Base-by-base conservation (phyloP, 1,140 invertebrate genomes). In the Leptonema lineaticorne region DNA sequence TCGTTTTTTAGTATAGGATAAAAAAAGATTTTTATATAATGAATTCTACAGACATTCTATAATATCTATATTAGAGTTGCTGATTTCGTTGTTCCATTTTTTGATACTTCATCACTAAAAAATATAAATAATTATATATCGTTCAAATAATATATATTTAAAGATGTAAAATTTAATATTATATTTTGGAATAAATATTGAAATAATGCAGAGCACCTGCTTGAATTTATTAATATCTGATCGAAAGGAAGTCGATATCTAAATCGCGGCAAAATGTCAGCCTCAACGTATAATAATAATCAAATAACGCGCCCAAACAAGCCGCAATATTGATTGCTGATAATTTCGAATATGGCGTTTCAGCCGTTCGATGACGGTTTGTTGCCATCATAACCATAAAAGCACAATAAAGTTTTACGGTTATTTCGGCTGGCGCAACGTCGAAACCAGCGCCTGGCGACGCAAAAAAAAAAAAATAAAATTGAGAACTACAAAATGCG, bases 301-400 rank as follows among this genome's bases (percentile, higher is more conserved):
- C 62, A 26, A 50, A 64, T 45, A n/a, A 62, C 37, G 30, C 33
- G 18, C 59, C 7, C 58, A 60, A 29, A 56, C 30, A 9, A n/a
- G 28, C 33, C 33, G 59, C 64, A 64, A 33, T 58, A 62, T 62
- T 68, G 69, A 68, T 71, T 65, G 69, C 50, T 60, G 66, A 65
- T 71, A 71, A 71, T 71, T 71, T 65, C 56, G 53, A 71, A 71
- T 71, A 68, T 68, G 69, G 65, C 46, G 69, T 63, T 64, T 67
- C 18, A 11, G 50, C 50, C 37, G 53, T 60, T 64, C 65, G 64
- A 63, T 68, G 59, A 62, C 65, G 66, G 69, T 56, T 65, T 65
- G 63, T 60, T 67, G 29, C 69, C 64, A 50, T 60, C 62, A 68
- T 68, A 68, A 67, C 65, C 69, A 68, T 71, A 71, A 71, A 71